phyloP scores from a whole-genome alignment of 2,797 vertebrate species.

The Octomys mimax region DNA sequence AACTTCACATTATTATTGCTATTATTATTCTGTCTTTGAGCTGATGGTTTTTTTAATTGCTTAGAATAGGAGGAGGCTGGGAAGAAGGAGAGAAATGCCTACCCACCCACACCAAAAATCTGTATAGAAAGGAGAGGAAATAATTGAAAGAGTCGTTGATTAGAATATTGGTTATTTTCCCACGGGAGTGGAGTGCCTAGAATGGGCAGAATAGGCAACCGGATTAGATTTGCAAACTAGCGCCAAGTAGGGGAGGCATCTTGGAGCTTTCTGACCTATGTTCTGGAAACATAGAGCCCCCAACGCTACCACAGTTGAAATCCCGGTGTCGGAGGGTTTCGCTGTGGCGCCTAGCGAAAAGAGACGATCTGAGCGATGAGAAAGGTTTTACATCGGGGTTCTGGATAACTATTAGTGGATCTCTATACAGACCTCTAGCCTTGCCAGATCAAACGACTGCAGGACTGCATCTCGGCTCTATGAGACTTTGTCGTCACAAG shows the following conservation, averaged over 20 bases:
- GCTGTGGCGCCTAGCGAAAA: neutral
- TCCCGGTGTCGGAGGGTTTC: neutral
- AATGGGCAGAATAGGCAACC: constrained; percentile 52
- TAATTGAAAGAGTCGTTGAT: constrained; percentile 61
- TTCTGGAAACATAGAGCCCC: neutral
- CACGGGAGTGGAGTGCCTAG: neutral
- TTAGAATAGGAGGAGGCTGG: constrained; percentile 56
- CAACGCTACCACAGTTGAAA: constrained; percentile 36
- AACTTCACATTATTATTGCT: constrained; percentile 78
- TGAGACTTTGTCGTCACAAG: constrained; percentile 45
- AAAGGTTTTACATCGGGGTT: neutral
- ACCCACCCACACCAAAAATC: constrained; percentile 18
- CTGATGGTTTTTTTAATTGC: constrained; percentile 75
- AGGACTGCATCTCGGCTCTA: neutral
- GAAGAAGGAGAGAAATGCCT: constrained; percentile 51
- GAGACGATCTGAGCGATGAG: neutral
- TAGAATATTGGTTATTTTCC: neutral
- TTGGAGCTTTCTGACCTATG: constrained; percentile 26
- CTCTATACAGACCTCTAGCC: neutral
- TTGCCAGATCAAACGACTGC: neutral
- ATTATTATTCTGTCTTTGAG: constrained; percentile 75
- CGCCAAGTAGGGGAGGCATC: constrained; percentile 24
- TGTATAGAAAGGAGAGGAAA: constrained; percentile 51
- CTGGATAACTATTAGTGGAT: neutral
- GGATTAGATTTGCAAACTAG: constrained; percentile 66